Conservation (phyloP, 2,113 vertebrate genomes). For the Furnarius figulus region DNA sequence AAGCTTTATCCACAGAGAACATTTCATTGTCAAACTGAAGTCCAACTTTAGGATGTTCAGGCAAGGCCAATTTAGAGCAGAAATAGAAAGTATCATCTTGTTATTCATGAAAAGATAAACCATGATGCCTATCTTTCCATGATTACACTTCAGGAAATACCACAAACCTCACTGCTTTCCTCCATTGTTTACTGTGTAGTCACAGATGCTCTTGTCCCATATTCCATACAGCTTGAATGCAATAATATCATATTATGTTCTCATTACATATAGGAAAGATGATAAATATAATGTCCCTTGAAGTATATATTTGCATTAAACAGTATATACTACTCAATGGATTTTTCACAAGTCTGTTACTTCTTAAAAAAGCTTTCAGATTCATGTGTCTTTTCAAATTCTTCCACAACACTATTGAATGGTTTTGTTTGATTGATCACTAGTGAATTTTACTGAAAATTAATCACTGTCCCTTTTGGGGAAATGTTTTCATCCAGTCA, state of each 20-base stretch:
- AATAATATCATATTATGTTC: background rate
- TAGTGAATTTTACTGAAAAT: slow-evolving; percentile 5
- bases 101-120: background rate
- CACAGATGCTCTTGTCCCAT: background rate
- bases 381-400: background rate
- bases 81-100: background rate
- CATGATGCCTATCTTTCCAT: background rate
- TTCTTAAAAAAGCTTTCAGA: background rate
- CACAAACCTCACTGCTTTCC: background rate
- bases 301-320: background rate
- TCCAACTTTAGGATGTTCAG: background rate
- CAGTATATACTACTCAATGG: background rate
- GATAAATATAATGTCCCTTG: background rate
- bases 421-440: background rate
- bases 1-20: background rate
- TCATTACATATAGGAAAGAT: background rate
- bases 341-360: background rate
- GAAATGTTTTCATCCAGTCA: background rate
- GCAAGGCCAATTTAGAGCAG: background rate
- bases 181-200: background rate
- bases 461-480: background rate
- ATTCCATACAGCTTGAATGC: background rate
- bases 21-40: background rate
- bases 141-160: background rate
- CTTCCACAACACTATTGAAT: background rate